Conservation (phyloP, 2,797 vertebrate species). For the Perodicticus potto region DNA sequence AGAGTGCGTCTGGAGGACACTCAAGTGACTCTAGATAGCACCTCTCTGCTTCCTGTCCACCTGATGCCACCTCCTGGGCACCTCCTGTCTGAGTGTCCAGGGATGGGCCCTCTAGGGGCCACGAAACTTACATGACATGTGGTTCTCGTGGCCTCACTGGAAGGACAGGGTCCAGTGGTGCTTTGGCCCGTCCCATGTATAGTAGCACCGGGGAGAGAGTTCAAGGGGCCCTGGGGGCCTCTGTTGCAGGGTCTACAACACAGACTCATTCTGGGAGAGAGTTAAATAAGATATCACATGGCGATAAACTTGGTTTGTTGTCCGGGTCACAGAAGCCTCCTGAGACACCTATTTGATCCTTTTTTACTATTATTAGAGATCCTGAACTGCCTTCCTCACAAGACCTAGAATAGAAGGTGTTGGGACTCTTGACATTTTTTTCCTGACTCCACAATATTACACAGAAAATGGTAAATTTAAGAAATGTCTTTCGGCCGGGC, state of each 20-base stretch:
- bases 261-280: no score
- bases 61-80: neutral
- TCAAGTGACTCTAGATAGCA: rapidly evolving
- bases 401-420: no score
- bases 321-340: neutral
- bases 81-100: neutral
- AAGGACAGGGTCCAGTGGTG: neutral
- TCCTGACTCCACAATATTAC: neutral
- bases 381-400: neutral
- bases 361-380: neutral
- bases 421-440: neutral
- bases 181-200: rapidly evolving
- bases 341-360: neutral
- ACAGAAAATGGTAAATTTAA: neutral
- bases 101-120: neutral
- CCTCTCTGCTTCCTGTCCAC: neutral
- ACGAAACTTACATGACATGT: rapidly evolving
- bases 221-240: rapidly evolving
- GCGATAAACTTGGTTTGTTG: neutral
- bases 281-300: rapidly evolving
- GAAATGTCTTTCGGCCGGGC: rapidly evolving
- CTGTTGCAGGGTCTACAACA: rapidly evolving
- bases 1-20: rapidly evolving
- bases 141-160: neutral
- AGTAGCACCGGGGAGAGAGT: rapidly evolving